These are phyloP conservation scores for Murina feae DNA, from an alignment of 2,113 vertebrate species.

Conservation along the genomic window DNA sequence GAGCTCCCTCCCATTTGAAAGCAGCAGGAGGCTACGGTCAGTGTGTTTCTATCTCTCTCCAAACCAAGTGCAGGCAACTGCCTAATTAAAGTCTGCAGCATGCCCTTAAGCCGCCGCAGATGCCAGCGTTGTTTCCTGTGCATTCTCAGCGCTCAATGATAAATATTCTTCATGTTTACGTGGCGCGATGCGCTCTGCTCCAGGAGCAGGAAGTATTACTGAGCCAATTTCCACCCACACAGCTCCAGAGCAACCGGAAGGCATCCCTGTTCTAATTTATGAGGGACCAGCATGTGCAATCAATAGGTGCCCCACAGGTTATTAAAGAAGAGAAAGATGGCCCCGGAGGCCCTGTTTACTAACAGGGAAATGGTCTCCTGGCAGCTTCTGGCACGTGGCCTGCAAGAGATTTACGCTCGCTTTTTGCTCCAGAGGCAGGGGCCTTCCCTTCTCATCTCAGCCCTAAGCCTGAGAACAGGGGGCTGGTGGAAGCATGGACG, in stretches of 20 bases:
- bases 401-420: not conserved
- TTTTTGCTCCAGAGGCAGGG: not conserved
- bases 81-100: conserved; percentile 50
- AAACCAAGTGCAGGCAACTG: not conserved
- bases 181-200: not conserved
- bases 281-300: conserved; percentile 41
- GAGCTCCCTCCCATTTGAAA: not conserved
- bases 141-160: not conserved
- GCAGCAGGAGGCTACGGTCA: not conserved
- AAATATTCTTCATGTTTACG: conserved; percentile 52
- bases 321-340: conserved; percentile 67
- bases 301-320: conserved; percentile 57
- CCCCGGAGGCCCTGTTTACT: conserved; percentile 44
- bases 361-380: conserved; percentile 50
- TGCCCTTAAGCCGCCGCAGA: not conserved
- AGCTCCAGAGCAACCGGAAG: conserved; percentile 11
- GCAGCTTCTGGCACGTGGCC: conserved; percentile 22
- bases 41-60: not conserved
- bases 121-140: not conserved
- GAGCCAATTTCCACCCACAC: conserved; percentile 28
- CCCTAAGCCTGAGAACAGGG: not conserved
- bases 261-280: conserved; percentile 57
- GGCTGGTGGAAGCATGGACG: not conserved
- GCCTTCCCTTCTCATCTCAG: not conserved
- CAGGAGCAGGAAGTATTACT: conserved; percentile 22